Base-by-base conservation (phyloP, 2,888 invertebrate species). In the Orthosia gracilis region DNA sequence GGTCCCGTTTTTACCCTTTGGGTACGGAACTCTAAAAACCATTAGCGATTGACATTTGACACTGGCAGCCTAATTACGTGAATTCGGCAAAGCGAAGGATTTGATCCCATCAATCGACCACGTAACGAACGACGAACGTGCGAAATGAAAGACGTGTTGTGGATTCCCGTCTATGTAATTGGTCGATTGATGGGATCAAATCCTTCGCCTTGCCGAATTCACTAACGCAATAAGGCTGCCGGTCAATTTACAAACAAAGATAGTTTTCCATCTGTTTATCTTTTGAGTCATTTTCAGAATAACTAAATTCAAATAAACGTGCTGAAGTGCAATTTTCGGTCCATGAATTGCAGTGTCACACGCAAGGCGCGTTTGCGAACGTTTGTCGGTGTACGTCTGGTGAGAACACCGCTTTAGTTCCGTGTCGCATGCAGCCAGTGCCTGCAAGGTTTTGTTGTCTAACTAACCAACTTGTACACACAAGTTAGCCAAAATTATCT, bases 281-380 rank as follows among this genome's bases (percentile, higher is more conserved):
- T 21, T 72, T 72, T 23, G 2, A 21, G 17, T 26, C 9, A 23
- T 47, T 45, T 31, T 23, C 21, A 49, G 13, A 47, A 45, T 18
- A 50, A n/a, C 21, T 21, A 31, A 31, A 57, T 67, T 26, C 57
- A 49, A 76, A 74, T 26, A 69, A 77, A 69, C 78, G 21, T 50
- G 18, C 21, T 74, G 26, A 79, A 75, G 47, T 72, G 59, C 40
- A 73, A 79, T 79, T 31, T 72, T 79, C 73, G 73, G 73, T 79
- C 3, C 13, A 9, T 18, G n/a, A 61, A 61, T 21, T 18, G 49
- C 11, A 40, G 13, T 68, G 78, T 76, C 77, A 63, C 45, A 76
- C 49, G 45, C 63, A 82, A 49, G 17, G 26, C 49, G 69, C 23
- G 57, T 66, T 74, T 64, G 31, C 45, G 40, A 52, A 81, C 54